phyloP scores from a whole-genome alignment of 2,888 invertebrate genomes.

The Stramonita haemastoma region DNA sequence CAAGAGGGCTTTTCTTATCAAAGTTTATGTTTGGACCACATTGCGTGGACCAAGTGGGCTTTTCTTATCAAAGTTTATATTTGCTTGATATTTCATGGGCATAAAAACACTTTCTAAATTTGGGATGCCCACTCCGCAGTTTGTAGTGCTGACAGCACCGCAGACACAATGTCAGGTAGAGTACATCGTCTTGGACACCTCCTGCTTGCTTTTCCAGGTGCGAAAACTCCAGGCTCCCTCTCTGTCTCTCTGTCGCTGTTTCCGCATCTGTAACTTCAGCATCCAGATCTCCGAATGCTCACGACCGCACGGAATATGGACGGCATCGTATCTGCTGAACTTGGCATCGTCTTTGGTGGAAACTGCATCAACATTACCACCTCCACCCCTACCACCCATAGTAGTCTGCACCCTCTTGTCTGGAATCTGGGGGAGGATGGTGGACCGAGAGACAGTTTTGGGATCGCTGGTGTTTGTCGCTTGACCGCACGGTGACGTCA shows the following conservation, averaged over 20 bases:
- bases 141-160: too few species aligned
- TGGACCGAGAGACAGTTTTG: neutral
- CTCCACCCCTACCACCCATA: neutral
- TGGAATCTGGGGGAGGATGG: neutral
- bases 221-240: conserved; percentile 14
- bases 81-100: too few species aligned
- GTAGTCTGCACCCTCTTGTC: neutral
- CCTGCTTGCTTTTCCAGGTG: neutral
- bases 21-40: too few species aligned
- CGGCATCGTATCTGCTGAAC: neutral
- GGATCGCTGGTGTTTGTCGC: neutral
- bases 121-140: too few species aligned
- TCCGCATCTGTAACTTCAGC: neutral
- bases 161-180: neutral
- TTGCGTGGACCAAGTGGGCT: too few species aligned
- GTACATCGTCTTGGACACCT: neutral
- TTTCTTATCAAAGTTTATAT: too few species aligned
- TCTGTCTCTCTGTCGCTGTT: neutral
- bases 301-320: conserved; percentile 10
- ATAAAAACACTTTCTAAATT: too few species aligned
- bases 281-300: conserved; percentile 1
- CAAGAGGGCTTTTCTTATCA: too few species aligned
- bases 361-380: too few species aligned
- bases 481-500: too few species aligned
- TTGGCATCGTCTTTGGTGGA: neutral